Evolutionary conservation across 1,140 invertebrate genomes (phyloP).

Genomic region (Drosophila pachea): DNA sequence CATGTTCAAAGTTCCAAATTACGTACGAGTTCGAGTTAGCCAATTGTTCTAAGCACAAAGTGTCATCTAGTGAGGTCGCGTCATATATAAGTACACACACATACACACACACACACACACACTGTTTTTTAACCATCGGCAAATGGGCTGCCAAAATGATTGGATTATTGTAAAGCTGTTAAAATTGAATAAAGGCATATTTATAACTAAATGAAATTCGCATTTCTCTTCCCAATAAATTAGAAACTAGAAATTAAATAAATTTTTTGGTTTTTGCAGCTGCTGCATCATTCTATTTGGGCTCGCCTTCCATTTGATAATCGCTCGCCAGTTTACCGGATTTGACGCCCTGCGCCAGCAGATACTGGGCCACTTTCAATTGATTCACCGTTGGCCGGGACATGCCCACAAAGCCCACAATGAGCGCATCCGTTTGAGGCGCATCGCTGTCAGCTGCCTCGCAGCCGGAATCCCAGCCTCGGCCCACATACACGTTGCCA

Average conservation of each 20-base stretch:
- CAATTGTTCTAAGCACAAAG: conserved; percentile 71
- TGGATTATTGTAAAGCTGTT: conserved; percentile 7
- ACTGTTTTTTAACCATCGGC: conserved; percentile 32
- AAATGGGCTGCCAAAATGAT: conserved; percentile 48
- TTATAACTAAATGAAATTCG: conserved; percentile 12
- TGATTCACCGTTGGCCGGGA: conserved; percentile 29
- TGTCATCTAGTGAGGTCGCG: conserved; percentile 44
- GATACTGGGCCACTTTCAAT: conserved; percentile 31
- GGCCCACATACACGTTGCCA: conserved; percentile 84
- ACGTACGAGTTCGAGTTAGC: conserved; percentile 58
- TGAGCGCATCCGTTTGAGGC: conserved; percentile 17
- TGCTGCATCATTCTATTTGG: not conserved
- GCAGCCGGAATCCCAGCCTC: conserved; percentile 83
- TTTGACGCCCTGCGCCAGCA: conserved; percentile 81
- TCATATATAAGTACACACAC: conserved; percentile 7
- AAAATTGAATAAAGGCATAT: conserved; percentile 40
- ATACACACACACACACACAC: conserved; percentile 6
- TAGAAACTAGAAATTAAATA: too few species aligned
- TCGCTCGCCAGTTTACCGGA: conserved; percentile 80
- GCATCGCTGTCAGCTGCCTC: conserved; percentile 2
- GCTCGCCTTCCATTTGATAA: conserved; percentile 82
- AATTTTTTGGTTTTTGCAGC: not conserved
- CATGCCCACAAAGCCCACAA: conserved; percentile 50
- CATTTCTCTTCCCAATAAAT: too few species aligned
- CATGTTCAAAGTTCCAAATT: conserved; percentile 53